Percentiles rank a stretch among this genome's conserved stretches.
Evolutionary conservation across 2,888 invertebrate genomes (phyloP).

Genomic region (Xestia xanthographa): DNA sequence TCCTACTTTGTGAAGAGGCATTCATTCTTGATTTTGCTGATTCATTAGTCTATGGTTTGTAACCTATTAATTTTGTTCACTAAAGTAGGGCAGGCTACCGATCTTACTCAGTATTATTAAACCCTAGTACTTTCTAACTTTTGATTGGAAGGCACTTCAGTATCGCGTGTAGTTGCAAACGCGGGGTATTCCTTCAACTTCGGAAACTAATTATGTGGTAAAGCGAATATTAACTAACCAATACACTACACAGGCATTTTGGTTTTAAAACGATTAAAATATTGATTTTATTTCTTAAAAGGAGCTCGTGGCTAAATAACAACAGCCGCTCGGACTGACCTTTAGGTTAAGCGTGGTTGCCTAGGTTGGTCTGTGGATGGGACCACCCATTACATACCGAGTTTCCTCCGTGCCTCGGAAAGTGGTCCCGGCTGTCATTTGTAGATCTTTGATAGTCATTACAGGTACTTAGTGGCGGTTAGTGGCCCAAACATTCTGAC

Average conservation of each 20-base stretch:
- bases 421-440: no score
- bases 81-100: slow-evolving; percentile 39
- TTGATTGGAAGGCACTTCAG: slow-evolving; percentile 31
- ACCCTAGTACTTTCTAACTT: slow-evolving; percentile 40
- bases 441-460: no score
- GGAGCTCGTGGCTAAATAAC: no score
- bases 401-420: no score
- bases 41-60: slow-evolving; percentile 42
- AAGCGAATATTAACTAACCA: slow-evolving; percentile 17
- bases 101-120: slow-evolving; percentile 15
- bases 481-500: no score
- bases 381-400: no score
- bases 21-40: slow-evolving; percentile 44
- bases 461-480: no score
- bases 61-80: slow-evolving; percentile 34
- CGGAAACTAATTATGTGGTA: slow-evolving; percentile 36
- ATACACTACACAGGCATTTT: background rate
- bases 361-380: no score
- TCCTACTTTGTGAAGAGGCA: slow-evolving; percentile 30
- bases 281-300: no score
- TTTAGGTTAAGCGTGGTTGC: no score
- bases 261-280: background rate
- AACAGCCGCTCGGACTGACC: no score
- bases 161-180: slow-evolving; percentile 7
- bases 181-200: slow-evolving; percentile 10